phyloP scores from a whole-genome alignment of 2,113 vertebrate species.

The Helogale parvula region DNA sequence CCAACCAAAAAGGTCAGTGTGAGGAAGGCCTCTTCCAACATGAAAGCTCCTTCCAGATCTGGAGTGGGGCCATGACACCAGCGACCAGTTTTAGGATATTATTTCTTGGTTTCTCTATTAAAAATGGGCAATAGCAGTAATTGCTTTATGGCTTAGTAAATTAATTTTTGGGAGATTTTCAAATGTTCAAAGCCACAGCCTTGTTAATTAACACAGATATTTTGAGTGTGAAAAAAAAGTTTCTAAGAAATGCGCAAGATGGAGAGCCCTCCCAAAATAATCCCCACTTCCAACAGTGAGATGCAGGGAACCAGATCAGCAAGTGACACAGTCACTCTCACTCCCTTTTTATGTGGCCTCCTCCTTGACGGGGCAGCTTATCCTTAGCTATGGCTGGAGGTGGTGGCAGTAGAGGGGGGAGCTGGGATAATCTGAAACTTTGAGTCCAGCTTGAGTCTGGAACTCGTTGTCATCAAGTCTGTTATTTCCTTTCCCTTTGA shows the following conservation, averaged over 20 bases:
- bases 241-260: background rate
- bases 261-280: background rate
- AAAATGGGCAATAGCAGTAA: constrained; percentile 59
- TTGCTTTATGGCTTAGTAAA: constrained; percentile 10
- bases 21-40: background rate
- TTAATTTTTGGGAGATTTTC: background rate
- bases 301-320: rapidly evolving
- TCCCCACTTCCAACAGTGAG: background rate
- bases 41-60: background rate
- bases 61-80: background rate
- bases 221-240: background rate
- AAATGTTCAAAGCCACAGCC: background rate
- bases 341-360: background rate
- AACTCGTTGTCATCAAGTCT: background rate
- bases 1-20: background rate
- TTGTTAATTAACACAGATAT: background rate
- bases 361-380: background rate
- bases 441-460: background rate
- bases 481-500: background rate
- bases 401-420: rapidly evolving
- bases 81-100: background rate
- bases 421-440: background rate
- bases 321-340: rapidly evolving
- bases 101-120: constrained; percentile 39
- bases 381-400: background rate